phyloP scores from a whole-genome alignment of 2,888 invertebrate species.

The Parapristionchus giblindavisi region DNA sequence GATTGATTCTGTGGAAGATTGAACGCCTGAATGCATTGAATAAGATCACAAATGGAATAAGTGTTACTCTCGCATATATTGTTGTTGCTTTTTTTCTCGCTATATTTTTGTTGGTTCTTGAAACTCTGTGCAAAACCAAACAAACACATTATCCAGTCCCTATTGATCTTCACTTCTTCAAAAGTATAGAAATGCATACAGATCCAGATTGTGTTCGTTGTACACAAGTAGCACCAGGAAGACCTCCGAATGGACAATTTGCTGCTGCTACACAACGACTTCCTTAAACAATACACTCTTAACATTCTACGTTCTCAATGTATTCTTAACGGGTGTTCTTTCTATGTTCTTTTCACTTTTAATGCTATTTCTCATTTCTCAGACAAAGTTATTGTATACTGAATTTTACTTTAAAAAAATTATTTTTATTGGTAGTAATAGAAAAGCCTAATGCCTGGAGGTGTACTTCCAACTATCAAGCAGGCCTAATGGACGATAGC shows the following conservation, averaged over 20 bases:
- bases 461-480: too few species aligned
- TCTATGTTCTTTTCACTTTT: background rate
- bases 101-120: too few species aligned
- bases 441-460: too few species aligned
- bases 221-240: slow-evolving; percentile 61
- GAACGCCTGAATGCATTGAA: slow-evolving; percentile 44
- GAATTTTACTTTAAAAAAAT: too few species aligned
- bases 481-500: too few species aligned
- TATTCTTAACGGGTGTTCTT: background rate
- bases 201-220: slow-evolving; percentile 51
- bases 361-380: background rate
- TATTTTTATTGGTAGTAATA: too few species aligned
- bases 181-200: slow-evolving; percentile 33
- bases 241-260: slow-evolving; percentile 67
- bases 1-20: slow-evolving; percentile 58
- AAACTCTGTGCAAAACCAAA: too few species aligned
- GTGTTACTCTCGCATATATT: too few species aligned
- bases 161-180: too few species aligned
- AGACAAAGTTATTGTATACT: background rate
- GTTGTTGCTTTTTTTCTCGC: too few species aligned
- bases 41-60: background rate
- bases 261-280: slow-evolving; percentile 65
- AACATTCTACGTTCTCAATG: background rate
- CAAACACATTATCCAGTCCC: too few species aligned
- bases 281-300: slow-evolving; percentile 45